phyloP scores from a whole-genome alignment of 2,113 vertebrate species.

The Hemichromis elongatus region DNA sequence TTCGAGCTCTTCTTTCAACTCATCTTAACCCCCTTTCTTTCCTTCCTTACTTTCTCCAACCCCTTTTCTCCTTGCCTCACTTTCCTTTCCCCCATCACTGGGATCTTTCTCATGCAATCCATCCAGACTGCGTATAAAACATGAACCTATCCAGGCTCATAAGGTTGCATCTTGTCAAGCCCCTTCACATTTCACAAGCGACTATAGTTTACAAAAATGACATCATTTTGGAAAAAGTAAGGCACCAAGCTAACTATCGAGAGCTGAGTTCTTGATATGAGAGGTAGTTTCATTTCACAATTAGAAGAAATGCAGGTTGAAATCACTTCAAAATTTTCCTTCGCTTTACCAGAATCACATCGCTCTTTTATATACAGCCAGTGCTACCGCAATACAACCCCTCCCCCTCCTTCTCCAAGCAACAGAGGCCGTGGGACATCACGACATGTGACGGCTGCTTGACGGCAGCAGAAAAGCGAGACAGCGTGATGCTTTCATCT shows the following conservation, averaged over 20 bases:
- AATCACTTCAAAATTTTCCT: neutral
- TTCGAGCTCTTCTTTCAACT: neutral
- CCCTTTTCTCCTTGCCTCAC: neutral
- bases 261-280: neutral
- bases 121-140: neutral
- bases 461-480: neutral
- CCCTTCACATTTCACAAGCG: neutral
- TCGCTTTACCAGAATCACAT: rapidly evolving
- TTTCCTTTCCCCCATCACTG: neutral
- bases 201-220: neutral
- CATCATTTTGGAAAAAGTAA: rapidly evolving
- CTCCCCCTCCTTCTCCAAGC: neutral
- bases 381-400: neutral
- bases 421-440: neutral
- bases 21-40: neutral
- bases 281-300: neutral
- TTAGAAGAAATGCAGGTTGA: neutral
- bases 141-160: rapidly evolving
- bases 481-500: conserved; percentile 20
- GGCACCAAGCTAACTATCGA: neutral
- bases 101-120: neutral
- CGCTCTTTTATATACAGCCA: neutral
- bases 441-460: neutral
- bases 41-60: neutral
- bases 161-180: neutral